phyloP scores from a whole-genome alignment of 2,113 vertebrate species.

The Euleptes europaea region DNA sequence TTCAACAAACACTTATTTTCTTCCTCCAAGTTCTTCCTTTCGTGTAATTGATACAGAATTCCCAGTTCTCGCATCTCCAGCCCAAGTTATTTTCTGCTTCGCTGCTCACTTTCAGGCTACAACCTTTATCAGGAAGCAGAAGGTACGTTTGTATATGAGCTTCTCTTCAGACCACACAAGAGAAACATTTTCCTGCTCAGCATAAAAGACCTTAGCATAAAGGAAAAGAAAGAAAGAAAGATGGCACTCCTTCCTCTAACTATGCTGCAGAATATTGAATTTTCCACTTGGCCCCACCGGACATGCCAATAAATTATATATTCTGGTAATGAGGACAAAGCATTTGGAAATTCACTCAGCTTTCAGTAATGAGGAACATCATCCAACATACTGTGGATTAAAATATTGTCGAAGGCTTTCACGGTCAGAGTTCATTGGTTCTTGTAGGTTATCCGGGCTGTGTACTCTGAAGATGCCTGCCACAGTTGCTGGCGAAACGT shows the following conservation, averaged over 20 bases:
- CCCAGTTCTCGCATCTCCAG: too few species aligned
- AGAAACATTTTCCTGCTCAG: neutral
- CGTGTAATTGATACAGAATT: neutral
- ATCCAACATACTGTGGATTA: neutral
- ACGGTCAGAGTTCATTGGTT: too few species aligned
- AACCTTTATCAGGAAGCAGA: conserved; percentile 1
- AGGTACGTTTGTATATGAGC: neutral
- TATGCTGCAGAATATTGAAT: neutral
- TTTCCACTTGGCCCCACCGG: neutral
- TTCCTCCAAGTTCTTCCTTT: neutral
- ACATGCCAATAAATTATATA: neutral
- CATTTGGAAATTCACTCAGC: neutral
- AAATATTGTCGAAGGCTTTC: too few species aligned
- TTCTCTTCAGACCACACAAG: neutral
- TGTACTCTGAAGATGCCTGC: too few species aligned
- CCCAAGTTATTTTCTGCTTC: conserved; percentile 8
- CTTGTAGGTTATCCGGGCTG: too few species aligned
- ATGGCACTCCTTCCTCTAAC: neutral
- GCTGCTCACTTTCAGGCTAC: neutral
- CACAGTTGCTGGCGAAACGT: too few species aligned
- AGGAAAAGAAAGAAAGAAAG: neutral
- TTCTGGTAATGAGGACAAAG: neutral
- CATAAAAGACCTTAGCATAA: neutral
- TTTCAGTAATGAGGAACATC: neutral
- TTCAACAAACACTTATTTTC: neutral